These are phyloP conservation scores for Drosophila nigricruria DNA, from an alignment of 2,888 invertebrate genomes.

Conservation along the genomic window DNA sequence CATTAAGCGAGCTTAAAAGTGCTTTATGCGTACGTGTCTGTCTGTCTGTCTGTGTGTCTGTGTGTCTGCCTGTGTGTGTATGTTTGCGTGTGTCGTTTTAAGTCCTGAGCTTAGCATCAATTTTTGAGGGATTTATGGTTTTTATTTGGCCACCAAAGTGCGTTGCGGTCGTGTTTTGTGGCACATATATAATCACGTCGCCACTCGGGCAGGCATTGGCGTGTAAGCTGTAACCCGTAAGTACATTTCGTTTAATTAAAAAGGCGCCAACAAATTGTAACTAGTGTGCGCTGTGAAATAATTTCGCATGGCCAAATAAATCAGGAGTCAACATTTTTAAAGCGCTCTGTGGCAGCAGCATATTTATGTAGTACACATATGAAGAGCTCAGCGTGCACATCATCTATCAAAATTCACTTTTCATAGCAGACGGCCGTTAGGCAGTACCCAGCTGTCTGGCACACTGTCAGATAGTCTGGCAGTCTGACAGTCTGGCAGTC, in stretches of 20 bases:
- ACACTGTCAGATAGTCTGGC: constrained; percentile 15
- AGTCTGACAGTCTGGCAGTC: constrained; percentile 35
- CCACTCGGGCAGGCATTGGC: neutral
- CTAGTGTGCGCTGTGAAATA: constrained; percentile 34
- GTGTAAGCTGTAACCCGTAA: constrained; percentile 17
- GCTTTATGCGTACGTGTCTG: constrained; percentile 53
- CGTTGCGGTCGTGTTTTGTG: constrained; percentile 45
- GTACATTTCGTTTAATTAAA: constrained; percentile 46
- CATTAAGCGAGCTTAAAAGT: constrained; percentile 57
- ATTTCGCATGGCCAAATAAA: constrained; percentile 49
- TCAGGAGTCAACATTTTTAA: constrained; percentile 50
- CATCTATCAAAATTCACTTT: constrained; percentile 77
- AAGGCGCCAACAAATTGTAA: constrained; percentile 9
- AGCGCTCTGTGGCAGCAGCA: constrained; percentile 21
- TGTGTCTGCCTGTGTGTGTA: constrained; percentile 15
- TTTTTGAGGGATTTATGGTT: constrained; percentile 73
- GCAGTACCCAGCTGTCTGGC: constrained; percentile 22
- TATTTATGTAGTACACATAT: constrained; percentile 10
- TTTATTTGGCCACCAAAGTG: constrained; percentile 47
- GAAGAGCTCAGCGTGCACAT: constrained; percentile 11
- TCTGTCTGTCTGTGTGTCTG: constrained; percentile 17
- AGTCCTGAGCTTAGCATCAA: constrained; percentile 71
- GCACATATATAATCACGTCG: constrained; percentile 37
- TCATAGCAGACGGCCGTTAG: constrained; percentile 17
- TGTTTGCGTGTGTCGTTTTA: constrained; percentile 58